Evolutionary conservation across 2,888 invertebrate species (phyloP).

Genomic region (Gari tellinella): DNA sequence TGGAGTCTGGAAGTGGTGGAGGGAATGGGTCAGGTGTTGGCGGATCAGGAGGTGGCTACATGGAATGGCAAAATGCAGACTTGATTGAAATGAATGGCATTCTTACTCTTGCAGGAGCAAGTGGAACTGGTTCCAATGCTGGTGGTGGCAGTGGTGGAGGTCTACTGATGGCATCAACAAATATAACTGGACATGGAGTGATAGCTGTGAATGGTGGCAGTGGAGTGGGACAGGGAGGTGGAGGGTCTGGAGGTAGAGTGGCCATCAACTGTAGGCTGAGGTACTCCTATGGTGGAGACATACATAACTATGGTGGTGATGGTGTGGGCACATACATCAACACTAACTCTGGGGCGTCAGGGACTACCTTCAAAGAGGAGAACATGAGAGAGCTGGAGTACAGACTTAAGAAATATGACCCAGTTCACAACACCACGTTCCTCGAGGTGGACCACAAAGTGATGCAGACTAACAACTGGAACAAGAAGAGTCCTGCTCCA

Average conservation of each 20-base stretch:
- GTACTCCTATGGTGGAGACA: constrained; percentile 73
- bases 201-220: constrained; percentile 72
- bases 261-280: constrained; percentile 71
- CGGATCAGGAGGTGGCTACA: constrained; percentile 73
- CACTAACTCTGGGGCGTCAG: constrained; percentile 72
- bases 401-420: constrained; percentile 72
- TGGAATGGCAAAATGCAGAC: constrained; percentile 69
- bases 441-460: constrained; percentile 72
- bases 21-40: constrained; percentile 67
- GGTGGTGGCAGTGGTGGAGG: constrained; percentile 77
- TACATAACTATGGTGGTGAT: constrained; percentile 72
- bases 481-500: constrained; percentile 65
- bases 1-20: constrained; percentile 70
- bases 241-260: constrained; percentile 74
- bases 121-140: constrained; percentile 61
- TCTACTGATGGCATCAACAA: constrained; percentile 67
- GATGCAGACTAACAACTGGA: constrained; percentile 68
- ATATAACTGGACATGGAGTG: constrained; percentile 75
- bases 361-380: constrained; percentile 75
- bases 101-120: constrained; percentile 61
- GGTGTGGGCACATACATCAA: constrained; percentile 51
- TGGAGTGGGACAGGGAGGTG: constrained; percentile 68
- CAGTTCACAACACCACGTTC: constrained; percentile 69
- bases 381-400: constrained; percentile 72
- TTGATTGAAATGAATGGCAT: constrained; percentile 73